These are phyloP conservation scores for Nyleta sp. DNA, from an alignment of 2,888 invertebrate species.

Conservation along the genomic window DNA sequence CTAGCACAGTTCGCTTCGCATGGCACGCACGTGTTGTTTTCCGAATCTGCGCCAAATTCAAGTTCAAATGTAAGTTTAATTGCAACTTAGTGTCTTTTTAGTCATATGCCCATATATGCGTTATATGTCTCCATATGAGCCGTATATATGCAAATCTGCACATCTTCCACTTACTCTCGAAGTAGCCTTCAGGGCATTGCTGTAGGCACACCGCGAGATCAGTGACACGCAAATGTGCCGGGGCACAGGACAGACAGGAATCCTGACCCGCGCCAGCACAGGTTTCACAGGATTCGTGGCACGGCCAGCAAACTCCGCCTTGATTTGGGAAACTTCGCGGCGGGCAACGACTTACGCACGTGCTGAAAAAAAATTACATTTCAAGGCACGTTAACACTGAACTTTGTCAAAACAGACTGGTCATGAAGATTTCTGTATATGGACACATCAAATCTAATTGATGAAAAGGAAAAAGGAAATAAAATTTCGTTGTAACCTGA, in stretches of 20 bases:
- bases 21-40: constrained; percentile 90
- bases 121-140: too few species aligned
- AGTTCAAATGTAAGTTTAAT: constrained; percentile 24
- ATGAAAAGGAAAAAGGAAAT: too few species aligned
- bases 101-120: too few species aligned
- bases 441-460: too few species aligned
- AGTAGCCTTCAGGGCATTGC: constrained; percentile 95
- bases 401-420: too few species aligned
- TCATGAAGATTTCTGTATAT: too few species aligned
- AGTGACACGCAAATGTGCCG: constrained; percentile 91
- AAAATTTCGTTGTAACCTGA: too few species aligned
- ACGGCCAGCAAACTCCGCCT: constrained; percentile 92
- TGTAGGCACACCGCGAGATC: constrained; percentile 94
- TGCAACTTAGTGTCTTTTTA: too few species aligned
- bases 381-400: too few species aligned
- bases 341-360: constrained; percentile 93
- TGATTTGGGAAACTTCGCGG: constrained; percentile 92
- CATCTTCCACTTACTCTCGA: constrained; percentile 88
- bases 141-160: too few species aligned
- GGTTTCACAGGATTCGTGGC: constrained; percentile 94
- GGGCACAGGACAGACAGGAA: constrained; percentile 92
- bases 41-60: constrained; percentile 83
- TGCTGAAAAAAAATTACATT: constrained; percentile 83
- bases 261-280: constrained; percentile 95
- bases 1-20: constrained; percentile 94